Percentiles rank a stretch among this genome's conserved stretches.
Conservation (phyloP, 2,888 invertebrate genomes). For the Ferrisia virgata region DNA sequence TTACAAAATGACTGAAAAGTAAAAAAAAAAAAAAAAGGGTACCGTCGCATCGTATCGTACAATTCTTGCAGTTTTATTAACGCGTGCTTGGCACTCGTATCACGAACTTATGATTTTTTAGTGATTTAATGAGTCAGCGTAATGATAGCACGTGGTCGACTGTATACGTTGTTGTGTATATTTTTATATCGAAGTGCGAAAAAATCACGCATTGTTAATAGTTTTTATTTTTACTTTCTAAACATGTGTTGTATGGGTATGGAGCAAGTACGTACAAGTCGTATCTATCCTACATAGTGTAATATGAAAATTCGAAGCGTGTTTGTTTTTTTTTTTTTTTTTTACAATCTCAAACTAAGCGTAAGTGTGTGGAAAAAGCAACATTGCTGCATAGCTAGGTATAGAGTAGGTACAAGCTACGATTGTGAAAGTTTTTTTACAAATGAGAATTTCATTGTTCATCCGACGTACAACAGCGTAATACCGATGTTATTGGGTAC, state of each 20-base stretch:
- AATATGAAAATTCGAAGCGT: not conserved
- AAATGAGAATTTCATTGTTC: not conserved
- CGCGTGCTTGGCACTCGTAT: not conserved
- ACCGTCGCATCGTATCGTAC: no score
- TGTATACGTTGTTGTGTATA: not conserved
- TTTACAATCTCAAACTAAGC: not conserved
- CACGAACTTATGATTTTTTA: not conserved
- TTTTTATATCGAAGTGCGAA: not conserved
- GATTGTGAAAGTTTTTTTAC: constrained; percentile 6
- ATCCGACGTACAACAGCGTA: not conserved
- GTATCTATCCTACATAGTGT: not conserved
- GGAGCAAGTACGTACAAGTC: not conserved
- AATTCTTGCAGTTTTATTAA: not conserved
- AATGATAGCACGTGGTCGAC: not conserved
- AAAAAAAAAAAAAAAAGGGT: not conserved
- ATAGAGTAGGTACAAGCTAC: not conserved
- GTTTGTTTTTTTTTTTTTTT: no score
- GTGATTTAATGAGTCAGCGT: not conserved
- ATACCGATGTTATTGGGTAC: not conserved
- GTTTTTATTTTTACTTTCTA: constrained; percentile 17
- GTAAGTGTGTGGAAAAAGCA: not conserved
- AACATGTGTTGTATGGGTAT: not conserved
- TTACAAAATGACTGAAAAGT: not conserved
- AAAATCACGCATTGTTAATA: constrained; percentile 5
- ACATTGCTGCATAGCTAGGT: not conserved